Percentiles rank a stretch among this genome's conserved stretches.
These are phyloP conservation scores for Heteromurus nitidus DNA, from an alignment of 2,888 invertebrate species.

Conservation along the genomic window DNA sequence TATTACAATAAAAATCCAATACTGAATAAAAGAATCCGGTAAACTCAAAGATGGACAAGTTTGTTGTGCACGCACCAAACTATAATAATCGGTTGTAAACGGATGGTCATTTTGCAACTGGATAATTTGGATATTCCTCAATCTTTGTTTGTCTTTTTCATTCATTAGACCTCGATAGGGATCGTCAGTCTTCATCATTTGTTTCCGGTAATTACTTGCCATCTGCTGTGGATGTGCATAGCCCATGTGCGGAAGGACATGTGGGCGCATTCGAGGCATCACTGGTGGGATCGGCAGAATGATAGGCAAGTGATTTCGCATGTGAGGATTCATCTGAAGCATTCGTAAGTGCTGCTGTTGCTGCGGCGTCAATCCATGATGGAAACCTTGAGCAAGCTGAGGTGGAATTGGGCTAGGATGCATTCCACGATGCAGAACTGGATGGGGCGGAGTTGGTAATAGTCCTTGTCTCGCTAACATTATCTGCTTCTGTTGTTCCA, in stretches of 20 bases:
- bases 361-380: constrained; percentile 33
- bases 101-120: constrained; percentile 96
- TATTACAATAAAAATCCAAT: constrained; percentile 28
- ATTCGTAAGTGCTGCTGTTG: constrained; percentile 69
- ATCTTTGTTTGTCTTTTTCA: constrained; percentile 94
- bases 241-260: constrained; percentile 46
- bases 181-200: constrained; percentile 69
- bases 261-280: constrained; percentile 45
- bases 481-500: constrained; percentile 61
- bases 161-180: constrained; percentile 87
- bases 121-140: constrained; percentile 94
- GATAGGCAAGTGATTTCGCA: constrained; percentile 61
- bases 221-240: constrained; percentile 23
- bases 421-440: constrained; percentile 52
- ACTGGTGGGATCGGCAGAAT: constrained; percentile 57
- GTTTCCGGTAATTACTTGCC: constrained; percentile 34
- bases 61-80: constrained; percentile 82
- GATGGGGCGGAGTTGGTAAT: constrained; percentile 44
- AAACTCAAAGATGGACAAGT: too few relatives aligned
- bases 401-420: constrained; percentile 57
- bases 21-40: too few relatives aligned
- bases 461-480: constrained; percentile 60
- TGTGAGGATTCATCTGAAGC: constrained; percentile 67
- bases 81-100: constrained; percentile 97
- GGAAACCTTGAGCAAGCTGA: constrained; percentile 65